These are phyloP conservation scores for Fragum whitleyi DNA, from an alignment of 2,888 invertebrate genomes.

Conservation along the genomic window DNA sequence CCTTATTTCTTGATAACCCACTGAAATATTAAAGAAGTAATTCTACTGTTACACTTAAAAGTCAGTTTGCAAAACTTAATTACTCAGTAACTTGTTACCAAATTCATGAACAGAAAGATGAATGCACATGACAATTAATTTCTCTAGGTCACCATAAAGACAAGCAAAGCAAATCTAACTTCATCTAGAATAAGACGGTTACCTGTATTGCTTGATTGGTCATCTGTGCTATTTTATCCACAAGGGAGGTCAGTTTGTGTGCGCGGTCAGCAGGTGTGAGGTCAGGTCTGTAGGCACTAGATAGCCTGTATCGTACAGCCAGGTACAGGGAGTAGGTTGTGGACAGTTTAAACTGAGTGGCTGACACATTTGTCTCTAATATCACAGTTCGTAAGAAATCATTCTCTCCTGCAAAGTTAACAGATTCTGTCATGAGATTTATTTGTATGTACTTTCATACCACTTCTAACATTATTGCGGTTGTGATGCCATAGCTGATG, in stretches of 20 bases:
- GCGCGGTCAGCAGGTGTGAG: slow-evolving; percentile 96
- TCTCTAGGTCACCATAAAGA: too few species aligned
- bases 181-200: slow-evolving; percentile 62
- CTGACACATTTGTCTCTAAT: slow-evolving; percentile 89
- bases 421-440: background rate
- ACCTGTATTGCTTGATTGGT: slow-evolving; percentile 94
- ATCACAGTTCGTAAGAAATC: slow-evolving; percentile 95
- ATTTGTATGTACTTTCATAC: too few species aligned
- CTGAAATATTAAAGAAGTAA: too few species aligned
- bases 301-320: slow-evolving; percentile 96
- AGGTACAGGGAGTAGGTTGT: slow-evolving; percentile 98
- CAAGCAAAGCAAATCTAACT: too few species aligned
- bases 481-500: too few species aligned
- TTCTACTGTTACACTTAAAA: too few species aligned
- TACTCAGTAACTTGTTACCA: too few species aligned
- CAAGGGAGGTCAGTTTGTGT: slow-evolving; percentile 94
- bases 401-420: slow-evolving; percentile 89
- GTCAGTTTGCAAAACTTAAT: too few species aligned
- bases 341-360: slow-evolving; percentile 94
- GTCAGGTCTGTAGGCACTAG: slow-evolving; percentile 97
- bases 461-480: too few species aligned
- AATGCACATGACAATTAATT: too few species aligned
- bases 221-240: slow-evolving; percentile 95
- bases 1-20: too few species aligned
- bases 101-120: too few species aligned